Base-by-base conservation (phyloP, 2,797 vertebrate genomes). In the Leptoclinus maculatus region DNA sequence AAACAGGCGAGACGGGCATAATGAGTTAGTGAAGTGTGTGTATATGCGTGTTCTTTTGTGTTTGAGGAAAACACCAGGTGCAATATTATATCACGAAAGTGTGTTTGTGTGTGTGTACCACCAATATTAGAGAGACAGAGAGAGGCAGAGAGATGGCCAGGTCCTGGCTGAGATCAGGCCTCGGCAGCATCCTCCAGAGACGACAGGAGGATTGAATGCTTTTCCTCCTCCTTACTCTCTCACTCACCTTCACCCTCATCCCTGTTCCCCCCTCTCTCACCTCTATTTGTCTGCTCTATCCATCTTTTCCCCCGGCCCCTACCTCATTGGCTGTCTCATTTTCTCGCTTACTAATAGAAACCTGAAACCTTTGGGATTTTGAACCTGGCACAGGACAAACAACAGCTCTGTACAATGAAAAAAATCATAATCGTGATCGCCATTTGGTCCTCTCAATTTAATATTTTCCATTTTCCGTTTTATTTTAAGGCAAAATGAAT, bases 121-220 rank as follows among this genome's bases (percentile, higher is more conserved):
- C 66, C 53, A 86, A 66, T 83, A 71, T 81, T 41, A 79, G 64
- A 66, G 71, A 80, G 71, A 49, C 62, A 71, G 45, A 66, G 64
- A 75, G 76, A 76, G 81, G 64, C 43, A 56, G 68, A 76, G 72
- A 16, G 49, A 69, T 54, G 77, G 72, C 69, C 41, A 16, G 65
- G 47, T 78, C 80, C 83, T 63, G 78, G 45, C 64, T 69, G 74
- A 59, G 88, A 86, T 93, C 90, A 74, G 79, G 84, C 90, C 91
- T 87, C 88, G 85, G 79, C 72, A 27, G 75, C 80, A 68, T 83
- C 86, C 83, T 88, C 83, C 27, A 21, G 80, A 88, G 84, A 90
- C 17, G 1, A 58, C 47, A 54, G 73, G 59, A 77, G 74, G 78
- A 84, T 77, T 76, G 71, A 83, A 80, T 83, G 77, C 74, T 80